Evolutionary conservation across 2,888 invertebrate species (phyloP), one percentile per base, ranked within the genome.

Genomic region (Drosophila barbarae): DNA sequence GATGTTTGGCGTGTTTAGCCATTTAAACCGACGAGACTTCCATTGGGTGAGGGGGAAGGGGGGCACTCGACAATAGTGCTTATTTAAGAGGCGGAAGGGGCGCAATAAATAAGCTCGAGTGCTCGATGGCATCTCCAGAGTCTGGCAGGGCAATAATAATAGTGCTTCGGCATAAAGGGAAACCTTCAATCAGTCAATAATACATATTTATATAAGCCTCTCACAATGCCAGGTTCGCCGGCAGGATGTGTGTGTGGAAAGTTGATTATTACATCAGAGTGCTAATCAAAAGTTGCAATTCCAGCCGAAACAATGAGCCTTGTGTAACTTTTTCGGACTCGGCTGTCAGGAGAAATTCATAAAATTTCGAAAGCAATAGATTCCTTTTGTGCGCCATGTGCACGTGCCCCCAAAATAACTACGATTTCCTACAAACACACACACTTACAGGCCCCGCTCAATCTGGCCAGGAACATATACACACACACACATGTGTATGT

Each of bases 221-320:
- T 18, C 49, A 32, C 26, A 39, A 28, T 42, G n/a, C 28, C 13
- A 30, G 30, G n/a, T 36, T 23, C 6, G 36, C 21, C 26, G 28
- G 21, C 39, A 39, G 39, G 39, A 39, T 41, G 55, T 15, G 52
- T 50, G 54, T 42, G 39, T 41, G 47, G 58, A 55, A 71, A 66
- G 55, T 84, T 71, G 66, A 77, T 75, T 80, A 80, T 77, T 71
- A 67, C 71, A 70, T 75, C 73, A 77, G 71, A 69, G 65, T 63
- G 58, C 73, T 81, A 78, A 78, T 84, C 84, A 84, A 84, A 77
- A 74, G 78, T 71, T 77, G 60, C 76, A 70, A 68, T 75, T 71
- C 58, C 51, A 53, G 69, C 54, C 67, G 74, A 46, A 68, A 56
- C 57, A 75, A 69, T 70, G 47, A 8, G 39, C 50, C 69, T 69